Percentiles rank a stretch among this genome's conserved stretches.
Conservation (phyloP, 2,797 vertebrate species). For the Phrynocephalus guinanensis region DNA sequence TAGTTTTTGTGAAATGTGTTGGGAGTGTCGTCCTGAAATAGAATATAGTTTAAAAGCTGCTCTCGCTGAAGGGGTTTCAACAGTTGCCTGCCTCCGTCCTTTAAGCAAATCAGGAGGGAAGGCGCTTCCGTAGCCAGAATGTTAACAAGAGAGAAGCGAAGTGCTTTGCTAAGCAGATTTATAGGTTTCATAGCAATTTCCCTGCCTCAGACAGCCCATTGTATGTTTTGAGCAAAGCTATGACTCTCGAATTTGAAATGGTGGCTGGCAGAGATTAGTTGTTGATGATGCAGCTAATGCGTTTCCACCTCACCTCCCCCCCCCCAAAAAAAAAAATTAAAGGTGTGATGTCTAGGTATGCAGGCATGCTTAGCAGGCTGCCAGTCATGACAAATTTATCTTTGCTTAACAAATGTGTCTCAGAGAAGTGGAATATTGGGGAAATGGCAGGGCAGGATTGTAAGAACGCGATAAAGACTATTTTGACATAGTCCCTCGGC, state of each 20-base stretch:
- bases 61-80: conserved; percentile 57
- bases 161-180: conserved; percentile 52
- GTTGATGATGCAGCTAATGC: conserved; percentile 28
- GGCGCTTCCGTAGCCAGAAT: conserved; percentile 59
- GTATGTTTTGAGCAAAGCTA: conserved; percentile 43
- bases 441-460: neutral
- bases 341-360: neutral
- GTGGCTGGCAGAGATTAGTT: conserved; percentile 15
- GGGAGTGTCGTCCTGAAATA: fast-evolving
- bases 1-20: conserved; percentile 51
- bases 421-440: neutral
- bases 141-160: conserved; percentile 51
- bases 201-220: conserved; percentile 28
- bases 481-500: neutral
- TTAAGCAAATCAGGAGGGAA: conserved; percentile 66
- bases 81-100: conserved; percentile 42
- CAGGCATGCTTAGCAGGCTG: conserved; percentile 20
- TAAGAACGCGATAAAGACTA: neutral
- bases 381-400: neutral
- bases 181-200: conserved; percentile 51
- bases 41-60: conserved; percentile 51
- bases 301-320: conserved; percentile 40
- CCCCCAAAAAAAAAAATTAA: conserved; percentile 18
- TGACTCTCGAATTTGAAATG: conserved; percentile 47
- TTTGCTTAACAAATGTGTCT: conserved; percentile 25